Evolutionary conservation across 2,113 vertebrate genomes (phyloP).

Genomic region (Pseudolaguvia tuberculata): DNA sequence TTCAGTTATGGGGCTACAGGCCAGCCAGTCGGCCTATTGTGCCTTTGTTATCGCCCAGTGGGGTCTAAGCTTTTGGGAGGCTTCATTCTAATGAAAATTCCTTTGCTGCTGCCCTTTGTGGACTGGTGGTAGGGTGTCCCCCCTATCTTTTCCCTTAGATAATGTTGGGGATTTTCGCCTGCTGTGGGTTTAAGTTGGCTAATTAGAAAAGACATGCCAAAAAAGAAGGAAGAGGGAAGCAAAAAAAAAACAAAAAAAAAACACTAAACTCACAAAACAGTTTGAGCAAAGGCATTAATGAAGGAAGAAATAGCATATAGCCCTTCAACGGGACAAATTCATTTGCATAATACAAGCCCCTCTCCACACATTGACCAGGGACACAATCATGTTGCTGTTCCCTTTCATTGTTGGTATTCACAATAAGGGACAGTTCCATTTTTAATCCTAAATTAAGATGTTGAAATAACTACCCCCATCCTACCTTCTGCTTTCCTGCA

Average conservation of each 20-base stretch:
- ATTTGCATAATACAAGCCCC: slow-evolving; percentile 46
- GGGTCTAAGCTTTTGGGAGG: slow-evolving; percentile 62
- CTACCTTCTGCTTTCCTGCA: neutral
- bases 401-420: slow-evolving; percentile 41
- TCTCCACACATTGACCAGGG: slow-evolving; percentile 37
- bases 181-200: slow-evolving; percentile 74
- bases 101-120: slow-evolving; percentile 69
- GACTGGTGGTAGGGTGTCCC: slow-evolving; percentile 58
- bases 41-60: slow-evolving; percentile 69
- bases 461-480: slow-evolving; percentile 21
- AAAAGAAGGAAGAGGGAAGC: slow-evolving; percentile 38
- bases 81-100: slow-evolving; percentile 81
- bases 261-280: slow-evolving; percentile 56
- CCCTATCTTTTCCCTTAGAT: slow-evolving; percentile 63
- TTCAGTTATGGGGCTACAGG: slow-evolving; percentile 65
- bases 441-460: slow-evolving; percentile 37
- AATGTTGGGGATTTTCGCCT: slow-evolving; percentile 61
- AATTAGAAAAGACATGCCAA: slow-evolving; percentile 68
- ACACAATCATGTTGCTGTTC: slow-evolving; percentile 38
- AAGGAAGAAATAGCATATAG: slow-evolving; percentile 41
- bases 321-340: slow-evolving; percentile 29
- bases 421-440: slow-evolving; percentile 14
- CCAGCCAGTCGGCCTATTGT: slow-evolving; percentile 61
- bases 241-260: slow-evolving; percentile 51
- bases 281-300: slow-evolving; percentile 42